Base-by-base conservation (phyloP, 2,113 vertebrate genomes). In the Donacobius atricapilla region DNA sequence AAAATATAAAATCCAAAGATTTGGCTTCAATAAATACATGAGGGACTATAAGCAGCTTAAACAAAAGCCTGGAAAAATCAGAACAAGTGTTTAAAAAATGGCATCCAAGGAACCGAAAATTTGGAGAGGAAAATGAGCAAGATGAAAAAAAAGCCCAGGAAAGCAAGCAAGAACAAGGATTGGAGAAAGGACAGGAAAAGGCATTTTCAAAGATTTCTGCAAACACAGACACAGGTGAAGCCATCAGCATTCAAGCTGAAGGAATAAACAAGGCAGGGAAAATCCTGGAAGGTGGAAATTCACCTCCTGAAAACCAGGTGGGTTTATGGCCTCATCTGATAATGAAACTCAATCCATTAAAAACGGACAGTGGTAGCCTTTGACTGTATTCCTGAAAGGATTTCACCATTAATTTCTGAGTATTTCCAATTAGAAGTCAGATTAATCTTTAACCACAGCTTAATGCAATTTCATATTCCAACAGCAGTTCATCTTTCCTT, bases 391-490 rank as follows among this genome's bases (percentile, higher is more conserved):
- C 33, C 82, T 60, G 40, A 7, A 45, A 87, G 70, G 44, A 90
- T 89, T 89, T 63, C 81, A 80, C 75, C 58, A 65, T 96, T 90
- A 24, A 93, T 84, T 96, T 78, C 35, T 18, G 7, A 77, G 2
- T 42, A 39, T 89, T 93, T 90, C 72, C 40, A 87, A 77, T 94
- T 91, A 93, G 54, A 89, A 65, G 3, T 27, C 0, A 12, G 51
- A 90, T 96, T 94, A 81, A 86, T 94, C 93, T 93, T 94, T 94
- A 89, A 97, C 89, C 82, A 30, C 47, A 82, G 8, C 64, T 92
- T 81, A 78, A 89, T 76, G 82, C 58, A 80, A 63, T 87, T 93
- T 69, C 57, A 17, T 37, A 68, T 82, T 72, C 82, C 39, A 69
- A 35, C 60, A 87, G 53, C 25, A 47, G 33, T 31, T 76, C 15